Conservation (phyloP, 2,797 vertebrate species). For the Acropternis orthonyx region DNA sequence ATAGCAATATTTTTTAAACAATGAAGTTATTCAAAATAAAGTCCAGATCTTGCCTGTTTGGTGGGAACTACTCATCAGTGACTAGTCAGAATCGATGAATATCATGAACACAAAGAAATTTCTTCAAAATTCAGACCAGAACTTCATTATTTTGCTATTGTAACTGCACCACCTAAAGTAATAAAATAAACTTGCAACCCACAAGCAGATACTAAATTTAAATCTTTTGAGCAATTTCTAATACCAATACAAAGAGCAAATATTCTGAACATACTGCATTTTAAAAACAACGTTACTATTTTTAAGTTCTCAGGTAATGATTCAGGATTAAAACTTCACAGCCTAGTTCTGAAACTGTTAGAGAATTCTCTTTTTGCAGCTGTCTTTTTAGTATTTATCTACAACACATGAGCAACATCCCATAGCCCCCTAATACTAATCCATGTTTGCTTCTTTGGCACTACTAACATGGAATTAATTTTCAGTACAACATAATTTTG, state of each 20-base stretch:
- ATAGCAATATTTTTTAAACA: not conserved
- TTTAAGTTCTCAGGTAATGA: not conserved
- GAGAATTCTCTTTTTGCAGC: not conserved
- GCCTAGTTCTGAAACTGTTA: not conserved
- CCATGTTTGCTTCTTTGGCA: not conserved
- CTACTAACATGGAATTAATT: not conserved
- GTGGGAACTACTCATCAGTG: not conserved
- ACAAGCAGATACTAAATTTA: not conserved
- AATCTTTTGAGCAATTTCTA: not conserved
- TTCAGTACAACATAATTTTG: not conserved
- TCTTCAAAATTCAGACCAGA: not conserved
- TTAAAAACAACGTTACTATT: not conserved
- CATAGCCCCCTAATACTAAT: not conserved
- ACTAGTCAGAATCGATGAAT: not conserved
- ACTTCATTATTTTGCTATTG: not conserved
- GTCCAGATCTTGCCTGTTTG: not conserved
- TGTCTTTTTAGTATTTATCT: not conserved
- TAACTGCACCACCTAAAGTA: not conserved
- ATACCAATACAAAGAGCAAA: not conserved
- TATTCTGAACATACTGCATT: not conserved
- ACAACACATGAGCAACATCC: fast-evolving
- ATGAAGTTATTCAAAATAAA: not conserved
- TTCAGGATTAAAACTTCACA: not conserved
- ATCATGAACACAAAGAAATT: not conserved
- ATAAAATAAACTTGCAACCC: not conserved